Conservation (phyloP, 2,113 vertebrate species). For the Thamnaconus septentrionalis region DNA sequence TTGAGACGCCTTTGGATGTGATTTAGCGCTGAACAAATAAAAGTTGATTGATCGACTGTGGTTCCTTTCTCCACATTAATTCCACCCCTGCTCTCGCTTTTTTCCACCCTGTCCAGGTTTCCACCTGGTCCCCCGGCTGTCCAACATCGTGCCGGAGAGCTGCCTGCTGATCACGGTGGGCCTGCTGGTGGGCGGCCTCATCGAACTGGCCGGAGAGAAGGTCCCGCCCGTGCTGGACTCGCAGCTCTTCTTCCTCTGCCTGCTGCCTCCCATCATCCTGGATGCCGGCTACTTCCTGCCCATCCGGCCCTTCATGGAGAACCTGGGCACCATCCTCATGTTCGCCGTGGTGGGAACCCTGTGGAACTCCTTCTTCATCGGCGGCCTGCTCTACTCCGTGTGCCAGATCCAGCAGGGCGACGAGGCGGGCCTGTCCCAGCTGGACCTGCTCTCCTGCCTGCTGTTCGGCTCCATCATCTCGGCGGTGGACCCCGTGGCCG, state of each 20-base stretch:
- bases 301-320: constrained; percentile 93
- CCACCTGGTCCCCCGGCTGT: constrained; percentile 89
- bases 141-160: constrained; percentile 92
- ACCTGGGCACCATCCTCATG: constrained; percentile 96
- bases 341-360: constrained; percentile 95
- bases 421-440: constrained; percentile 55
- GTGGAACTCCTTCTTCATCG: constrained; percentile 96
- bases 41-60: no score
- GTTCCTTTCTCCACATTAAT: neutral
- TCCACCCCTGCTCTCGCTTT: neutral
- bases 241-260: constrained; percentile 88
- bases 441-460: constrained; percentile 88
- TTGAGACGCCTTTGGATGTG: no score
- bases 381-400: constrained; percentile 85
- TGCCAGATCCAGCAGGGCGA: constrained; percentile 79
- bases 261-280: constrained; percentile 96
- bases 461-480: constrained; percentile 95
- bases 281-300: constrained; percentile 98
- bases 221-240: constrained; percentile 85
- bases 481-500: constrained; percentile 94
- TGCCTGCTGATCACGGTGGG: constrained; percentile 95
- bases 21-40: no score
- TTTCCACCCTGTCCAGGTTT: constrained; percentile 79
- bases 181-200: constrained; percentile 90
- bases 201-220: constrained; percentile 83